These are phyloP conservation scores for Drosophila mojavensis DNA, from an alignment of 1,140 invertebrate species.

Conservation along the genomic window DNA sequence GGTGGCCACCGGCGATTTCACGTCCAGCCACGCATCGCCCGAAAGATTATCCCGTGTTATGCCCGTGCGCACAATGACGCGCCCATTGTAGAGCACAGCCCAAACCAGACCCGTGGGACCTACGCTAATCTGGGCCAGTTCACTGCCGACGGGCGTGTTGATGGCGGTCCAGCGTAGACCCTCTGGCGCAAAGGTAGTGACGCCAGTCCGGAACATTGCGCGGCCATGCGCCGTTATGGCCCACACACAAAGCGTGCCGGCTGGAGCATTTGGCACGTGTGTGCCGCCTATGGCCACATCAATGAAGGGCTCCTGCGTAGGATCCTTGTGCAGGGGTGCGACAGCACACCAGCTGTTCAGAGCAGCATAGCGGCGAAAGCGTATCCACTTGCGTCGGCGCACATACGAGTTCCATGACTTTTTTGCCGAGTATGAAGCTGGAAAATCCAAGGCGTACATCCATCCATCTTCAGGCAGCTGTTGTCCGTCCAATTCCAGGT, in stretches of 20 bases:
- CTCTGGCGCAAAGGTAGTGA: slow-evolving; percentile 92
- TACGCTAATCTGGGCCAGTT: slow-evolving; percentile 93
- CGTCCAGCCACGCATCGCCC: slow-evolving; percentile 92
- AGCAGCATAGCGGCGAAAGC: slow-evolving; percentile 93
- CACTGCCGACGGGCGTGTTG: slow-evolving; percentile 89
- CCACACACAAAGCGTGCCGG: slow-evolving; percentile 93
- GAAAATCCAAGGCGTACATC: slow-evolving; percentile 97
- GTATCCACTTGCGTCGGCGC: slow-evolving; percentile 92
- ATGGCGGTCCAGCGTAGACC: slow-evolving; percentile 92
- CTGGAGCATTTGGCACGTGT: slow-evolving; percentile 89
- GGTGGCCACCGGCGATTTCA: slow-evolving; percentile 88
- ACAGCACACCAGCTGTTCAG: slow-evolving; percentile 96
- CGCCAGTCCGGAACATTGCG: slow-evolving; percentile 93
- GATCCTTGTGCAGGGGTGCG: slow-evolving; percentile 93
- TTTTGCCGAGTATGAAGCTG: slow-evolving; percentile 90
- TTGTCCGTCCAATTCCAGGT: slow-evolving; percentile 93
- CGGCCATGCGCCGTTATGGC: slow-evolving; percentile 94
- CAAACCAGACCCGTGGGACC: slow-evolving; percentile 93
- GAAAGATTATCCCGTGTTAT: slow-evolving; percentile 89
- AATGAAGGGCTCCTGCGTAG: slow-evolving; percentile 90
- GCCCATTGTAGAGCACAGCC: slow-evolving; percentile 92
- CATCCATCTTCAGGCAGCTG: slow-evolving; percentile 95
- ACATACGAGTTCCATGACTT: slow-evolving; percentile 97
- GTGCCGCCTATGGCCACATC: slow-evolving; percentile 93
- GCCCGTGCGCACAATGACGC: slow-evolving; percentile 91